Evolutionary conservation across 2,797 vertebrate species (phyloP), one percentile per base, ranked within the genome.

Genomic region (Gephyroberyx darwinii): DNA sequence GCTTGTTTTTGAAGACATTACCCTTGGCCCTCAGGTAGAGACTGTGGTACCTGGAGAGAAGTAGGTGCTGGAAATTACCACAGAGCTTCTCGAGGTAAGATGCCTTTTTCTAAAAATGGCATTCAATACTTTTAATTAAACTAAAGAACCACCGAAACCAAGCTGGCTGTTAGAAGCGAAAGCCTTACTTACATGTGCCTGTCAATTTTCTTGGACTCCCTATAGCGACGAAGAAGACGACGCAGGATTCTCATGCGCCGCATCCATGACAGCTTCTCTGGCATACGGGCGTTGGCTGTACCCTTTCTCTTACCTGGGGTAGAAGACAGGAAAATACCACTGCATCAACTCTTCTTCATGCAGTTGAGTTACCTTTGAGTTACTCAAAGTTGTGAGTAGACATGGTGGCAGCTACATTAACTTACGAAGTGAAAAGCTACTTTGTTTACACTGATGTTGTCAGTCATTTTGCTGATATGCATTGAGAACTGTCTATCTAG

Each of bases 161-260:
- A 54, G 50, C 51, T 31, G 30, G 12, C 17, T 53, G n/a, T 37
- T 66, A 20, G 12, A 0, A 0, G 3, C 3, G 26, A 69, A 16
- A 63, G 69, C 68, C 54, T 67, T 33, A 33, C 95, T 93, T 83
- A 98, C 97, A 99, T 99, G 82, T 99, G 97, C 85, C 96, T 95
- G 91, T 99, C 97, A 2, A 98, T 99, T 93, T 99, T 99, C 93
- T 99, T 98, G 53, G 96, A 96, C 82, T 98, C 97, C 80, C 97
- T 94, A 92, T 98, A 98, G 89, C 96, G 95, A 62, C 96, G 93
- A 35, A 98, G 95, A 58, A 99, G 94, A 55, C 96, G 95, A 30
- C 97, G 93, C 79, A 99, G 91, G 76, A 98, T 98, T 60, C 96
- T 92, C 97, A 99, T 99, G 54, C 97, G 94, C 20, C 97, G 93